Evolutionary conservation across 2,113 vertebrate genomes (phyloP), one percentile per base, ranked within the genome.

Genomic region (Petaurus breviceps): DNA sequence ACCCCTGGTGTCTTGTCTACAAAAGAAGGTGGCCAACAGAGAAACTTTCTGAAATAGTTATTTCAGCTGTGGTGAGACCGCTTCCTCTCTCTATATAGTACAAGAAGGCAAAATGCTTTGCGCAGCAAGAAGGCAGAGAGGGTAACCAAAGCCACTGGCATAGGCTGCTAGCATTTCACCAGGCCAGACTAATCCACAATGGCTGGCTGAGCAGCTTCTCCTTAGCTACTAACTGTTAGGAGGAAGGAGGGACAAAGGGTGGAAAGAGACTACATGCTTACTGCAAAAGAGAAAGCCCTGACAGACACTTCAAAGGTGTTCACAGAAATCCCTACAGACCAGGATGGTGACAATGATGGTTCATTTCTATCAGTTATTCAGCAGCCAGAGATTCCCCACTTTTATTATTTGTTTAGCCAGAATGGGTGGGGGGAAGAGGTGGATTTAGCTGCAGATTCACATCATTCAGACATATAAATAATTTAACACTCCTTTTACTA

Each of bases 31-130:
- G 51, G 94, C 49, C 51, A 93, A n/a, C 3, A 43, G 84, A 97
- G 97, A 97, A 98, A 96, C 54, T 98, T 90, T 97, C 97, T 97
- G 97, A 97, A 97, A 97, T 92, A 97, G 95, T 92, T 97, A 94
- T 96, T 94, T 97, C 51, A 96, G 97, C 95, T 53, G 97, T 91
- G 98, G 96, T 94, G 91, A 98, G 97, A 96, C 97, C 97, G 95
- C 98, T 98, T 98, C 98, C 97, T 97, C 98, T 97, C 98, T 95
- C 54, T 55, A 94, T 54, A 92, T 91, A 96, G 19, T 26, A 9
- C 68, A 43, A 89, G 91, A 92, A 91, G 96, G 47, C 31, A 57
- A 90, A 89, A 46, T 0, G 92, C 92, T 98, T 92, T 93, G 96
- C 91, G 52, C 51, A 95, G 95, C 68, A 52, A 89, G 94, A 95